Evolutionary conservation across 2,797 vertebrate species (phyloP).

Genomic region (Rhinichthys osculus): DNA sequence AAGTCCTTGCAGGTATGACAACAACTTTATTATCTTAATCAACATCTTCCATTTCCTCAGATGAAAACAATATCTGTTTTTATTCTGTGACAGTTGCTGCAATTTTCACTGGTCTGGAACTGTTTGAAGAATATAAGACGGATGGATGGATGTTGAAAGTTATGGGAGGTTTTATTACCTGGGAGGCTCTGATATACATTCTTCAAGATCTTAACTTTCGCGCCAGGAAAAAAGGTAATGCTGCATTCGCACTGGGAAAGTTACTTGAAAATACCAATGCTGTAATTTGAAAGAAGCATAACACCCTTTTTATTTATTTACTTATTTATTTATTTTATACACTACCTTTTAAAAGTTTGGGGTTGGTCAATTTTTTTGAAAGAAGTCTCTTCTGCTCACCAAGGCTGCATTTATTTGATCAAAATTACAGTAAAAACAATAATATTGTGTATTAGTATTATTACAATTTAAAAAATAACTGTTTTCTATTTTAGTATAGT

Average conservation of each 20-base stretch:
- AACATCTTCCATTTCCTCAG: not conserved
- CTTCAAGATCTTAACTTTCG: constrained; percentile 64
- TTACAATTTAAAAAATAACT: not conserved
- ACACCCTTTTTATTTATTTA: not conserved
- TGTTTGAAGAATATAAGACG: constrained; percentile 61
- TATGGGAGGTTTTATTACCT: constrained; percentile 80
- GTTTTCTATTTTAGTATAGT: not conserved
- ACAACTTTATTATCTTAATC: not conserved
- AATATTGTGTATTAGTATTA: not conserved
- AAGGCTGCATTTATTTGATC: not conserved
- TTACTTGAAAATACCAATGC: not conserved
- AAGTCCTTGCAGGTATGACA: constrained; percentile 75
- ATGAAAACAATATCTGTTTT: not conserved
- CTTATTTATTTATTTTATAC: not conserved
- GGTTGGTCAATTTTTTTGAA: not conserved
- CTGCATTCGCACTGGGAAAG: not conserved
- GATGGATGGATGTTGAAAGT: constrained; percentile 75
- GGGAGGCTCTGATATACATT: constrained; percentile 73
- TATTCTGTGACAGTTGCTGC: constrained; percentile 71
- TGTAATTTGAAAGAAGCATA: not conserved
- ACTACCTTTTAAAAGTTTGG: not conserved
- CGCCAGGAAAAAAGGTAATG: constrained; percentile 67
- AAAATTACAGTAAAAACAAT: not conserved
- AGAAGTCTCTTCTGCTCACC: not conserved
- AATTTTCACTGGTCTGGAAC: constrained; percentile 77